phyloP scores from a whole-genome alignment of 2,797 vertebrate species.

The Sebastes cheni region DNA sequence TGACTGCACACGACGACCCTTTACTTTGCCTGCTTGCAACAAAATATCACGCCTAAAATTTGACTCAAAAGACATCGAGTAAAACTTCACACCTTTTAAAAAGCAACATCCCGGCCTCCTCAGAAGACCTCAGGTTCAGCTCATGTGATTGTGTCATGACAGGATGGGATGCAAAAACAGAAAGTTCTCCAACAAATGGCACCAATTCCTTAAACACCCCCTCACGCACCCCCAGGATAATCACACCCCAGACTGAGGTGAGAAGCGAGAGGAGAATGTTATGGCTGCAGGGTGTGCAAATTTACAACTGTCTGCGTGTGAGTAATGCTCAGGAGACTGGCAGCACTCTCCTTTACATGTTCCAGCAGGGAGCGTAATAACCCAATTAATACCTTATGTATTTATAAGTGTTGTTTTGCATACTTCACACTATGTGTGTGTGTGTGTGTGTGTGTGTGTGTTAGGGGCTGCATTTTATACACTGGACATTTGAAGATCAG shows the following conservation, averaged over 20 bases:
- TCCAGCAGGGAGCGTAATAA: slow-evolving; percentile 26
- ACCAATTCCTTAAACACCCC: slow-evolving; percentile 13
- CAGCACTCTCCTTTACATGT: slow-evolving; percentile 42
- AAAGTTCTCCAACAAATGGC: slow-evolving; percentile 68
- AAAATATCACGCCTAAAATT: neutral
- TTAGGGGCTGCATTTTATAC: neutral
- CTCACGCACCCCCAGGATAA: slow-evolving; percentile 36
- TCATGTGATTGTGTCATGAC: slow-evolving; percentile 21
- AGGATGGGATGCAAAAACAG: slow-evolving; percentile 25
- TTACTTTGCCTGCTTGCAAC: slow-evolving; percentile 7
- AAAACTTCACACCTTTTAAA: neutral
- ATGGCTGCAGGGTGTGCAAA: slow-evolving; percentile 56
- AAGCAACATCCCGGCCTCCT: neutral
- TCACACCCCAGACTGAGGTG: slow-evolving; percentile 56
- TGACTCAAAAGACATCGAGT: neutral
- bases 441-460: neutral
- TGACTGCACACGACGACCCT: neutral
- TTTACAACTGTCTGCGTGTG: slow-evolving; percentile 51
- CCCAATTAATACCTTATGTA: slow-evolving; percentile 32
- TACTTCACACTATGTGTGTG: neutral
- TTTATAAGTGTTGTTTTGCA: neutral
- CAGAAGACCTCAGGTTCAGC: slow-evolving; percentile 16
- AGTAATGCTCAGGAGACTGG: slow-evolving; percentile 42
- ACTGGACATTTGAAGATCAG: neutral
- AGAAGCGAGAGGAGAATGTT: slow-evolving; percentile 58